Conservation (phyloP, 2,888 invertebrate genomes). For the Orgyia antiqua region DNA sequence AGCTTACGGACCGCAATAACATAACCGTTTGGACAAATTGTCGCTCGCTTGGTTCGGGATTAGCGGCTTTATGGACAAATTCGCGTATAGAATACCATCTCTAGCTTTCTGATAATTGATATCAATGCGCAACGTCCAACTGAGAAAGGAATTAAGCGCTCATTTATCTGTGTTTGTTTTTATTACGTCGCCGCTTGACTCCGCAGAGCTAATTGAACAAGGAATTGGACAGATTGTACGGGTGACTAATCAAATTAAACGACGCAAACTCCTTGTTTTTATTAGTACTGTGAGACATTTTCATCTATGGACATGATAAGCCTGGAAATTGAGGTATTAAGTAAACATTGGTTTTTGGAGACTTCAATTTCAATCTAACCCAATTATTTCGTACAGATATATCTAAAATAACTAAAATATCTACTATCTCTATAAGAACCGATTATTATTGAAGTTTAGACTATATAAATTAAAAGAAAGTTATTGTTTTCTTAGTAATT, state of each 20-base stretch:
- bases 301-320: too few species aligned
- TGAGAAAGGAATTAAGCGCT: constrained; percentile 53
- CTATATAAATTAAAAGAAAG: too few species aligned
- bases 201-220: constrained; percentile 29
- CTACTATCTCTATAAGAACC: too few species aligned
- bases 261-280: constrained; percentile 17
- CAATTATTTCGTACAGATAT: neutral
- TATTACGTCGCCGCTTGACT: constrained; percentile 47
- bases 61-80: constrained; percentile 72
- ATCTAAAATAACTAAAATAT: constrained; percentile 14
- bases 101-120: constrained; percentile 67
- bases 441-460: too few species aligned
- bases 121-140: constrained; percentile 60
- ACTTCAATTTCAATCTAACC: too few species aligned
- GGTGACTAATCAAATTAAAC: constrained; percentile 31
- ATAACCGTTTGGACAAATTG: constrained; percentile 77
- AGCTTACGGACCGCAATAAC: constrained; percentile 72
- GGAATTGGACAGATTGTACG: constrained; percentile 28
- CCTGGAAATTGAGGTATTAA: too few species aligned
- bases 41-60: constrained; percentile 62
- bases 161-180: constrained; percentile 52
- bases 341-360: too few species aligned
- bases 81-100: constrained; percentile 52
- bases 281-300: constrained; percentile 15
- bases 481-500: too few species aligned